phyloP scores from a whole-genome alignment of 2,888 invertebrate genomes.

The Cheilosia urbana region DNA sequence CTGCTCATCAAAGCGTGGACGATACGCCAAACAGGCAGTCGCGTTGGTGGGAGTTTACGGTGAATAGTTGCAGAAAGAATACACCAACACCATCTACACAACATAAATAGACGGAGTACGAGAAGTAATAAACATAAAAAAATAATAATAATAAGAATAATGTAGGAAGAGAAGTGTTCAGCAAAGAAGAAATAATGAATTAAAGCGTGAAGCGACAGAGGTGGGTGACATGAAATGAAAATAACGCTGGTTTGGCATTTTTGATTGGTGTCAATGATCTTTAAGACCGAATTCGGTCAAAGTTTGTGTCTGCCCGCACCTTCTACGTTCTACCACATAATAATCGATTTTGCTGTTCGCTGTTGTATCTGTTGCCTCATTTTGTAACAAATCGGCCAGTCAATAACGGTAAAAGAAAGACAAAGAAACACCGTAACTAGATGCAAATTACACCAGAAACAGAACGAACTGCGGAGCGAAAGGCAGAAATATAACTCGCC shows the following conservation, averaged over 20 bases:
- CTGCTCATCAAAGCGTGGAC: slow-evolving; percentile 41
- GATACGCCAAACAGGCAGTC: slow-evolving; percentile 22
- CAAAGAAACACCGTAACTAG: slow-evolving; percentile 19
- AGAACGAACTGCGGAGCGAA: neutral
- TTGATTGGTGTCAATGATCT: slow-evolving; percentile 69
- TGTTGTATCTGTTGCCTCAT: neutral
- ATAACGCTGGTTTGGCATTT: slow-evolving; percentile 47
- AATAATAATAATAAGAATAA: neutral
- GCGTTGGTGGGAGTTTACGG: neutral
- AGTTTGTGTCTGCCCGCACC: slow-evolving; percentile 5
- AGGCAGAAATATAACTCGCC: neutral
- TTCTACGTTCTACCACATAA: neutral
- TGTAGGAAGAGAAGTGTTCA: neutral
- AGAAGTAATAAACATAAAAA: slow-evolving; percentile 18
- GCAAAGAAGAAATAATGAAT: slow-evolving; percentile 15
- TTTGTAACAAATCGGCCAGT: neutral
- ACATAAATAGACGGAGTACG: slow-evolving; percentile 36
- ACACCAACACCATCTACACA: slow-evolving; percentile 10
- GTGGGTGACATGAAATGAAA: slow-evolving; percentile 17
- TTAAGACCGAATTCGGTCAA: slow-evolving; percentile 67
- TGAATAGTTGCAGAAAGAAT: slow-evolving; percentile 31
- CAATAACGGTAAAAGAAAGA: slow-evolving; percentile 27
- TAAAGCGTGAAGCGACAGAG: slow-evolving; percentile 12
- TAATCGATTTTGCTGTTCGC: slow-evolving; percentile 15
- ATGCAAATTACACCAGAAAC: slow-evolving; percentile 32